Conservation (phyloP, 35 echinoderm and acorn worm species). For the Ptychodera flava region DNA sequence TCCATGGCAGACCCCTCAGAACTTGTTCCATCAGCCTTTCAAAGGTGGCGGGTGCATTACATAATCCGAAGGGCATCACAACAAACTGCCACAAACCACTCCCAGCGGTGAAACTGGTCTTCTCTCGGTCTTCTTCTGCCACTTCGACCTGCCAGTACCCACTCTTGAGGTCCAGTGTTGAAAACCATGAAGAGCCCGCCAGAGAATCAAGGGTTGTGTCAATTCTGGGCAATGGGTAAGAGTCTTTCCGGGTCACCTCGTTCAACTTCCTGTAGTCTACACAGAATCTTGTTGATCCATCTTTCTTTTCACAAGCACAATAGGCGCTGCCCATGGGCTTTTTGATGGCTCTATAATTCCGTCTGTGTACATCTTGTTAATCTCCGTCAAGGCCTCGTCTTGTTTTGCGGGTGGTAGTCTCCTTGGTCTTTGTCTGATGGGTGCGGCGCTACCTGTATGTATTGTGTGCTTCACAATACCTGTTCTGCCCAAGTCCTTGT, state of each 20-base stretch:
- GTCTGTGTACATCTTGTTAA: slow-evolving; percentile 32
- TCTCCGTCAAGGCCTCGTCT: slow-evolving; percentile 10
- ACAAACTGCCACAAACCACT: slow-evolving; percentile 53
- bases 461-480: slow-evolving; percentile 19
- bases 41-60: slow-evolving; percentile 58
- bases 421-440: slow-evolving; percentile 10
- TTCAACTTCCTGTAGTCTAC: slow-evolving; percentile 49
- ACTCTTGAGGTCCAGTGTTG: slow-evolving; percentile 27
- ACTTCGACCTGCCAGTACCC: slow-evolving; percentile 31
- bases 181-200: slow-evolving; percentile 33
- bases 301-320: slow-evolving; percentile 52
- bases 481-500: slow-evolving; percentile 17
- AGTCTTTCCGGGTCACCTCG: slow-evolving; percentile 26
- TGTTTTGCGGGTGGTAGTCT: slow-evolving; percentile 5
- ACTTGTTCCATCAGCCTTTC: slow-evolving; percentile 58
- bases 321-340: slow-evolving; percentile 55
- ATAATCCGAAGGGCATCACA: slow-evolving; percentile 59
- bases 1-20: slow-evolving; percentile 55
- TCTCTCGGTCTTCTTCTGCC: slow-evolving; percentile 28
- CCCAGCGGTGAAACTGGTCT: slow-evolving; percentile 59
- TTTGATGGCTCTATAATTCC: slow-evolving; percentile 43
- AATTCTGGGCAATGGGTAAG: slow-evolving; percentile 30
- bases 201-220: slow-evolving; percentile 27
- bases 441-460: slow-evolving; percentile 5
- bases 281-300: slow-evolving; percentile 35